Percentiles rank a stretch among this genome's conserved stretches.
Evolutionary conservation across 2,797 vertebrate genomes (phyloP).

Genomic region (Oreortyx pictus): DNA sequence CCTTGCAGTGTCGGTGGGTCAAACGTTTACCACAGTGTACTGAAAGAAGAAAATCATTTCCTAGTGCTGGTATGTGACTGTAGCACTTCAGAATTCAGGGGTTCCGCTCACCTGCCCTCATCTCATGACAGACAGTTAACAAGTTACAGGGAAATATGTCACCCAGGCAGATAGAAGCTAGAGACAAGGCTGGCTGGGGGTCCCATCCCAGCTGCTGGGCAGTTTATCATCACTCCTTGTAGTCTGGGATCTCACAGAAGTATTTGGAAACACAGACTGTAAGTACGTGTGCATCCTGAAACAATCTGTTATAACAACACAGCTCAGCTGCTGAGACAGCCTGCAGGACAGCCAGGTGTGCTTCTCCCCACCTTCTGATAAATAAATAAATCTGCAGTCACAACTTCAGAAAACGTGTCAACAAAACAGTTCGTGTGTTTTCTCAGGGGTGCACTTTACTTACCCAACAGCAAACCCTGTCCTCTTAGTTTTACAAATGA

Average conservation of each 20-base stretch:
- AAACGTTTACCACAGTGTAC: neutral
- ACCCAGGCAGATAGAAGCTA: neutral
- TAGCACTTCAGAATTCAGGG: neutral
- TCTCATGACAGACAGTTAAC: neutral
- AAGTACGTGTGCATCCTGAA: neutral
- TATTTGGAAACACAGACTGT: neutral
- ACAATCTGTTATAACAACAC: neutral
- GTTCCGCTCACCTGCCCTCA: neutral
- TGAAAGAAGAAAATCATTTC: neutral
- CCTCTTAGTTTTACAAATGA: neutral
- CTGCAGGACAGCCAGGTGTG: neutral
- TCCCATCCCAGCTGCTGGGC: neutral
- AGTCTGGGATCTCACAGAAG: neutral
- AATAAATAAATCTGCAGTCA: neutral
- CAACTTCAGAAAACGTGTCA: rapidly evolving
- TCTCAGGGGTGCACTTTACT: neutral
- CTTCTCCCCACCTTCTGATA: neutral
- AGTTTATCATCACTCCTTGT: neutral
- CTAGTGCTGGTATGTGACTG: neutral
- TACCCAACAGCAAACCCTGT: neutral
- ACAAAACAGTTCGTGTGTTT: neutral
- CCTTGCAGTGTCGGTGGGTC: neutral
- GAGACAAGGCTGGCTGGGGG: neutral
- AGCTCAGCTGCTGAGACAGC: neutral
- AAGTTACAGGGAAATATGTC: neutral